A percentile compares a stretch with the other conserved stretches of the same genome.
phyloP scores from a whole-genome alignment of 2,888 invertebrate genomes.

The Eupithecia dodoneata region DNA sequence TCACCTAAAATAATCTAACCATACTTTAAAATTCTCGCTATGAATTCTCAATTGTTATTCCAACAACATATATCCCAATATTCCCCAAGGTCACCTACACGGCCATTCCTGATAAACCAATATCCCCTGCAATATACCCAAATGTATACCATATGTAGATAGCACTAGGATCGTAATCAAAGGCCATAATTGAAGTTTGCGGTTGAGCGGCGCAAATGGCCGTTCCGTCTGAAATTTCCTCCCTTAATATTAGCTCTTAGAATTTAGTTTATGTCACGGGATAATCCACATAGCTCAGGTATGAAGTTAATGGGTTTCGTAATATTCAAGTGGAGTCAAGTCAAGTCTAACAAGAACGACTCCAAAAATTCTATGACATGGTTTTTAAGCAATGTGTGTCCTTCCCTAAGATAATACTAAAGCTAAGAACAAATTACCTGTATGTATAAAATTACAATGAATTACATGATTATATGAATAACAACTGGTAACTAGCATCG shows the following conservation, averaged over 20 bases:
- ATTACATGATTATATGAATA: too few species aligned
- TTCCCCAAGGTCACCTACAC: not conserved
- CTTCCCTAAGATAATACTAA: too few species aligned
- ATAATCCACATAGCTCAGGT: not conserved
- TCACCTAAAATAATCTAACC: too few species aligned
- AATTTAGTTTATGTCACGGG: not conserved
- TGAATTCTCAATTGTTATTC: not conserved
- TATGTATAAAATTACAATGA: too few species aligned
- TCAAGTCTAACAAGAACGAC: too few species aligned
- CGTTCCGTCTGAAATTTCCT: slow-evolving; percentile 10
- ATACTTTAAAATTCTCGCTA: too few species aligned
- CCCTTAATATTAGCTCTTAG: not conserved
- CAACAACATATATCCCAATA: not conserved
- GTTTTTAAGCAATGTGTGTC: too few species aligned
- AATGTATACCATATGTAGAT: not conserved
- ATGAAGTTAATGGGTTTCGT: not conserved
- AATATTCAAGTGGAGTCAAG: not conserved
- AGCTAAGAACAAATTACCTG: too few species aligned
- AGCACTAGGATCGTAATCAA: slow-evolving; percentile 37
- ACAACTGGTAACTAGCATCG: too few species aligned
- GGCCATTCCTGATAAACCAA: not conserved
- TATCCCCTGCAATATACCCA: not conserved
- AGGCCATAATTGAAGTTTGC: slow-evolving; percentile 49
- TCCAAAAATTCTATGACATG: too few species aligned
- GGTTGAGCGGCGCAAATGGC: slow-evolving; percentile 40